Base-by-base conservation (phyloP, 2,888 invertebrate genomes). In the Dolichopus griseipennis region DNA sequence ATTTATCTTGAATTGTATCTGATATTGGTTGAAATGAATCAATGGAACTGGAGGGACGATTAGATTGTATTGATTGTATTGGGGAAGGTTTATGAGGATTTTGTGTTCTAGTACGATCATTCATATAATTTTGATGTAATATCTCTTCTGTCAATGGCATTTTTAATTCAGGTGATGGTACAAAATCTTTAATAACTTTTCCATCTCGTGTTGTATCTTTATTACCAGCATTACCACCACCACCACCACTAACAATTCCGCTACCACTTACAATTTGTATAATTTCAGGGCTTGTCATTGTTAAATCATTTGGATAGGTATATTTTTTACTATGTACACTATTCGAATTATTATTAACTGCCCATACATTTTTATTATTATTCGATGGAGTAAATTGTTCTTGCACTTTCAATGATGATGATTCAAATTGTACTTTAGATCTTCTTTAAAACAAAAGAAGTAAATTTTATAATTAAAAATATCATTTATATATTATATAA, bases 131-230 rank as follows among this genome's bases (percentile, higher is more conserved):
- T 63, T 63, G 63, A 63, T 63, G 22, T 15, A 63, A 1, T 27
- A 27, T 63, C 18, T 63, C 63, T 63, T 63, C 63, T 3, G 63
- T 33, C 34, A 33, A 37, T 2, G 33, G 12, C 22, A 37, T 34
- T 64, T 64, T 34, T 18, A 64, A 33, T 64, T 64, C 64, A 22
- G 64, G 64, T 64, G 64, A 64, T 64, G 64, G 64, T 64, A 37
- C n/a, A 37, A 64, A 64, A 33, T 64, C 64, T 64, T 64, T 64
- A 8, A 33, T 2, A 64, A 18, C 34, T 18, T 64, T 64, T 18
- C 52, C 18, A 52, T 15, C n/a, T 12, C 52, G 52, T 52, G 5
- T 27, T 27, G 52, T 12, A 52, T 52, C 52, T 52, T 52, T 52
- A 52, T 2, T 7, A n/a, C 2, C 52, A n/a, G n/a, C n/a, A n/a